Evolutionary conservation across 2,113 vertebrate species (phyloP), one percentile per base, ranked within the genome.

Genomic region (Neoarius graeffei): DNA sequence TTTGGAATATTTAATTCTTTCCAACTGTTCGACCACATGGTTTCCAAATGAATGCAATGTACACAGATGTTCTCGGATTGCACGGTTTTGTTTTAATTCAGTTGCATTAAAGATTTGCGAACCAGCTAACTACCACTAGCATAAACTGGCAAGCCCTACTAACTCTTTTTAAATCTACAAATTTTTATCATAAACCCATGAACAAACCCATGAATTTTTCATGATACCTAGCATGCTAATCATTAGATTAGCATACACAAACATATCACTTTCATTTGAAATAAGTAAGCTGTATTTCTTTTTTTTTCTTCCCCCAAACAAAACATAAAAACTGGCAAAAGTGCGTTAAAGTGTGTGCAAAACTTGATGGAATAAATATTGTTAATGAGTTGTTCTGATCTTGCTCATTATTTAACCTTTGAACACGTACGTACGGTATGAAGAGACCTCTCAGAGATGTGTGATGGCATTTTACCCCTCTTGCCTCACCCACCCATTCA

Each of bases 401-500:
- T 35, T 1, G 1, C 20, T 15, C 25, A 17, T 56, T 17, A 56
- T 56, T 25, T 77, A 77, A 50, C 11, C 8, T 54, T 57, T 17
- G 77, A 7, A 56, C 25, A 8, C 2, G 25, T 56, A 27, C 77
- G 19, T 57, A 80, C 30, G 52, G 19, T 57, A 80, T 57, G 52
- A 27, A 57, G 30, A 60, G 30, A 81, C 30, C 27, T 23, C 57
- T 23, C 57, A 60, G 8, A 62, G 9, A 42, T 5, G 30, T 81
- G 56, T 13, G 54, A 81, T 60, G 27, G 17, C 27, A 42, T 81
- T 81, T 81, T 59, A 81, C 56, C 27, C 79, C 19, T 42, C 19
- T 59, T 42, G 30, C 57, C 30, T 19, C 64, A 71, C 64, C 64
- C 83, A 69, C 92, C 93, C 94, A 91, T 95, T 94, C 89, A 95